phyloP scores from a whole-genome alignment of 2,888 invertebrate genomes.

The Cryptus viduatorius region DNA sequence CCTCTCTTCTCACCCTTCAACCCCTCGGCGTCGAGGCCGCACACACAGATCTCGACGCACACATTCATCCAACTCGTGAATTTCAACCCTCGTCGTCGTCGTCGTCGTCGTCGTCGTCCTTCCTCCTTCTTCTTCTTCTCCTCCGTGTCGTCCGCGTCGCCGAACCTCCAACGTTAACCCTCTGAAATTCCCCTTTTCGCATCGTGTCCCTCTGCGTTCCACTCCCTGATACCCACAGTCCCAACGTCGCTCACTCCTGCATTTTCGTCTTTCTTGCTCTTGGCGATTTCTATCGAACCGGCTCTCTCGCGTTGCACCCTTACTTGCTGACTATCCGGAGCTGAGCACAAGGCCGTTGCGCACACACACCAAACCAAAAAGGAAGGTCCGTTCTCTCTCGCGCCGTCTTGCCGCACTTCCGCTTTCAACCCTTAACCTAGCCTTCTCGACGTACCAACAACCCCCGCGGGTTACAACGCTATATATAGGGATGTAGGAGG shows the following conservation, averaged over 20 bases:
- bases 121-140: conserved; percentile 57
- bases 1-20: conserved; percentile 65
- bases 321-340: conserved; percentile 35
- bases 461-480: conserved; percentile 69
- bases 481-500: conserved; percentile 47
- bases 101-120: conserved; percentile 58
- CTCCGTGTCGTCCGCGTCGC: conserved; percentile 52
- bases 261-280: conserved; percentile 58
- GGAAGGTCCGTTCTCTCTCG: conserved; percentile 73
- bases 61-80: conserved; percentile 42
- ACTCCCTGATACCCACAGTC: conserved; percentile 76
- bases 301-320: conserved; percentile 54
- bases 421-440: conserved; percentile 80
- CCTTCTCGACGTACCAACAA: conserved; percentile 76
- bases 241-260: conserved; percentile 74
- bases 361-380: conserved; percentile 56
- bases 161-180: conserved; percentile 63
- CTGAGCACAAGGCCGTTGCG: conserved; percentile 66
- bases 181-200: conserved; percentile 50
- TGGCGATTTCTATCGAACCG: conserved; percentile 66
- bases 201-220: conserved; percentile 52
- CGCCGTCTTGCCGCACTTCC: conserved; percentile 81
- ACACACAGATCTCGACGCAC: conserved; percentile 32
- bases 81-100: conserved; percentile 67
- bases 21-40: conserved; percentile 53